Base-by-base conservation (phyloP, 2,888 invertebrate genomes). In the Shargacucullia verbasci region DNA sequence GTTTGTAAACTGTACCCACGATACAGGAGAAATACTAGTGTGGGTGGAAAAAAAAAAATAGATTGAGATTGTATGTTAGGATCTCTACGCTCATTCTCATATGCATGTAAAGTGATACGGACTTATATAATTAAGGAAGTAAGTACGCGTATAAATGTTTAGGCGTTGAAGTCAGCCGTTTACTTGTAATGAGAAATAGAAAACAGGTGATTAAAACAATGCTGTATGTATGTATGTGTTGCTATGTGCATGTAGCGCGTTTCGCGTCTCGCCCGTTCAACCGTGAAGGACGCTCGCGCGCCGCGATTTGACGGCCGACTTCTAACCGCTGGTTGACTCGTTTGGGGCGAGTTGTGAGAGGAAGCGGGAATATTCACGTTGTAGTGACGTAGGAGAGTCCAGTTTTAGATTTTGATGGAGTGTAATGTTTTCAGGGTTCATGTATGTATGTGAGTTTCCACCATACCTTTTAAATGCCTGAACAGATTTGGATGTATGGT, bases 221-320 rank as follows among this genome's bases (percentile, higher is more conserved):
- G 49, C 46, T 70, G 52, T 53, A 35, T 64, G 48, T 64, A 45
- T 58, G 43, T 72, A 20, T 20, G 29, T 44, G 82, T 81, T 79
- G 69, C 72, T 70, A 79, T 78, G 79, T 84, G 83, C 82, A 82
- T 61, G 74, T 64, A 59, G 69, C 69, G 79, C 73, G 83, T 79
- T 83, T 84, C 82, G 79, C 83, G 82, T 78, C 76, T 79, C 70
- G 79, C 55, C 79, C 82, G 84, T 76, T 89, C 85, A 82, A 78
- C 80, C 90, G 89, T 92, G 92, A 92, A 92, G 92, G 92, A 91
- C 91, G 86, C 65, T 78, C 75, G 76, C 72, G 60, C 79, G 79
- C 80, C 80, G 80, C 80, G 85, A 89, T 90, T 91, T 89, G 91
- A 91, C 83, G 90, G 86, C 86, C 87, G 86, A 86, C 85, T 86